A percentile compares a stretch with the other conserved stretches of the same genome.
Evolutionary conservation across 1,140 invertebrate genomes (phyloP).

Genomic region (Oryzaephilus surinamensis): DNA sequence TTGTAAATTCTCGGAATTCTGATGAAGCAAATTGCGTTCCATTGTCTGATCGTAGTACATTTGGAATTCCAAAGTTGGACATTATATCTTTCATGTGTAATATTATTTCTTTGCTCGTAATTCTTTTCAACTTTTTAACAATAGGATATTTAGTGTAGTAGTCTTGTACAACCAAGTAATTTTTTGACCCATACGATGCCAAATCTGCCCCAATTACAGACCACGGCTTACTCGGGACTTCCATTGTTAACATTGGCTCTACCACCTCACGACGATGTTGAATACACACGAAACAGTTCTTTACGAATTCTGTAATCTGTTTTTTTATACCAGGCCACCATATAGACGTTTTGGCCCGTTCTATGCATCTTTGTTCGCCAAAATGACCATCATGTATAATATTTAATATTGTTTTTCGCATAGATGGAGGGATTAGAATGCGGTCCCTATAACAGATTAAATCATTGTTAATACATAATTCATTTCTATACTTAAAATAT

Average conservation of each 20-base stretch:
- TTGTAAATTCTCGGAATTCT: constrained; percentile 8
- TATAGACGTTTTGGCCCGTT: not conserved
- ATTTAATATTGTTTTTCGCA: too few species aligned
- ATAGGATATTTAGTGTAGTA: constrained; percentile 8
- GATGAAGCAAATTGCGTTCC: constrained; percentile 2
- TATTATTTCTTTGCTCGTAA: not conserved
- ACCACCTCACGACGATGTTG: not conserved
- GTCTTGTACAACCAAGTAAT: constrained; percentile 5
- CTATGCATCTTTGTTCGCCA: not conserved
- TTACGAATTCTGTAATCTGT: not conserved
- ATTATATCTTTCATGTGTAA: constrained; percentile 5
- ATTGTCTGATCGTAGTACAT: constrained; percentile 5
- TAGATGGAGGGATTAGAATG: too few species aligned
- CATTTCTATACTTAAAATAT: too few species aligned
- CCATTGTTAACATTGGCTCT: constrained; percentile 3
- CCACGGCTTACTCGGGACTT: constrained; percentile 4
- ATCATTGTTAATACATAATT: too few species aligned
- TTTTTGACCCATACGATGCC: not conserved
- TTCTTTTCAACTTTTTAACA: constrained; percentile 1
- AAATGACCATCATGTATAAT: constrained; percentile 6
- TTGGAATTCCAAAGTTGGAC: constrained; percentile 2
- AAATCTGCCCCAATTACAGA: constrained; percentile 4
- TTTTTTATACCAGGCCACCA: constrained; percentile 5
- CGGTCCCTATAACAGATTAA: too few species aligned
- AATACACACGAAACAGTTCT: constrained; percentile 4